Conservation (phyloP, 53 echinoderm and acorn worm genomes). For the Holothuria leucospilota region DNA sequence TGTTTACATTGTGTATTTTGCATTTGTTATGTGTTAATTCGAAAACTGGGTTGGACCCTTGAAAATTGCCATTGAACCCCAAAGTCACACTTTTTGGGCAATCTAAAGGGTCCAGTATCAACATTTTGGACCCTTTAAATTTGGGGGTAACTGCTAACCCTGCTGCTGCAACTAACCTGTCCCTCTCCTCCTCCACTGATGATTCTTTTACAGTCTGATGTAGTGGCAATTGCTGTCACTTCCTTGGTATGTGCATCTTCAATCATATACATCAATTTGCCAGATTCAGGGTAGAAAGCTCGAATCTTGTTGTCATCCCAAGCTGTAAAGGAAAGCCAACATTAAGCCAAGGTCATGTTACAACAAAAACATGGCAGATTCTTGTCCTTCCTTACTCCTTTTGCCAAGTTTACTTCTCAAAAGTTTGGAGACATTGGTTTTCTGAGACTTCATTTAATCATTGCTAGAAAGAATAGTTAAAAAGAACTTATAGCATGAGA, state of each 20-base stretch:
- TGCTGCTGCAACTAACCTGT: constrained; percentile 62
- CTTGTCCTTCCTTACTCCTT: not conserved
- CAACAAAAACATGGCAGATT: not conserved
- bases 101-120: no score
- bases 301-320: constrained; percentile 99
- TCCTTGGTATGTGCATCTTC: constrained; percentile 92
- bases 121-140: no score
- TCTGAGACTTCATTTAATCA: not conserved
- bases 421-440: not conserved
- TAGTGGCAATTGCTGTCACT: constrained; percentile 90
- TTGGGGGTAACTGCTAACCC: no score
- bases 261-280: constrained; percentile 83
- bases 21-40: no score
- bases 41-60: no score
- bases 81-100: no score
- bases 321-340: constrained; percentile 52
- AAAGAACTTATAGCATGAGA: no score
- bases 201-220: constrained; percentile 83
- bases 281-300: constrained; percentile 85
- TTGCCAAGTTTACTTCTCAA: not conserved
- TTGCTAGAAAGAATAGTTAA: no score
- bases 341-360: not conserved
- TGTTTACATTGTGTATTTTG: no score
- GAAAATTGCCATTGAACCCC: no score
- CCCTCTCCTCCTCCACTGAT: constrained; percentile 98